Percentiles rank a stretch among this genome's conserved stretches.
Evolutionary conservation across 2,113 vertebrate species (phyloP).

Genomic region (Osmerus mordax): DNA sequence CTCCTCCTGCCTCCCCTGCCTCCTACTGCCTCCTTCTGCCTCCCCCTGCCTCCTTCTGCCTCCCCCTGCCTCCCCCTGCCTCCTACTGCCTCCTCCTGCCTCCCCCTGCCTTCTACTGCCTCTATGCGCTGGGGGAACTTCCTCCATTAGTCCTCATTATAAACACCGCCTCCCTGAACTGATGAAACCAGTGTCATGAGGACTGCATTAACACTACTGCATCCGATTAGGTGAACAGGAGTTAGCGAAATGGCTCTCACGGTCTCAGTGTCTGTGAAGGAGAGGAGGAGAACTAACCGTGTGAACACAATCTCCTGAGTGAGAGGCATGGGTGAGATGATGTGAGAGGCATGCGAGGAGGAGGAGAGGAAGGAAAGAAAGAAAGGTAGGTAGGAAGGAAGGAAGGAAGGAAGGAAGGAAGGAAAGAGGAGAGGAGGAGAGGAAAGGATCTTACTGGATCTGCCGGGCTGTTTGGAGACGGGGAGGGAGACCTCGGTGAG

Average conservation of each 20-base stretch:
- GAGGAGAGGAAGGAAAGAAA: not conserved
- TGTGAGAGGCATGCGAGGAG: not conserved
- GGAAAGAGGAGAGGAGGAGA: not conserved
- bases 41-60: too few species aligned
- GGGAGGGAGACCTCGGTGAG: constrained; percentile 93
- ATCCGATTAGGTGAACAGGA: not conserved
- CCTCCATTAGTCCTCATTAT: not conserved
- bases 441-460: constrained; percentile 82
- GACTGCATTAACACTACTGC: not conserved
- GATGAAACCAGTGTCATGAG: not conserved
- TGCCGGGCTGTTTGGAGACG: constrained; percentile 90
- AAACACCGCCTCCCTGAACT: not conserved
- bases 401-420: not conserved
- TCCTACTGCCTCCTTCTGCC: too few species aligned
- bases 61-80: too few species aligned
- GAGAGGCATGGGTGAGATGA: not conserved
- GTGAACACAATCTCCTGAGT: too few species aligned
- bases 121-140: not conserved
- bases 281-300: too few species aligned
- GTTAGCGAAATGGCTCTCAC: not conserved
- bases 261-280: not conserved
- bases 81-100: too few species aligned
- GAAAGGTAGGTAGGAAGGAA: not conserved
- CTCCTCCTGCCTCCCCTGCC: not conserved
- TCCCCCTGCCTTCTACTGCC: not conserved